Conservation (phyloP, 2,888 invertebrate genomes). For the Xiphydria camelus region DNA sequence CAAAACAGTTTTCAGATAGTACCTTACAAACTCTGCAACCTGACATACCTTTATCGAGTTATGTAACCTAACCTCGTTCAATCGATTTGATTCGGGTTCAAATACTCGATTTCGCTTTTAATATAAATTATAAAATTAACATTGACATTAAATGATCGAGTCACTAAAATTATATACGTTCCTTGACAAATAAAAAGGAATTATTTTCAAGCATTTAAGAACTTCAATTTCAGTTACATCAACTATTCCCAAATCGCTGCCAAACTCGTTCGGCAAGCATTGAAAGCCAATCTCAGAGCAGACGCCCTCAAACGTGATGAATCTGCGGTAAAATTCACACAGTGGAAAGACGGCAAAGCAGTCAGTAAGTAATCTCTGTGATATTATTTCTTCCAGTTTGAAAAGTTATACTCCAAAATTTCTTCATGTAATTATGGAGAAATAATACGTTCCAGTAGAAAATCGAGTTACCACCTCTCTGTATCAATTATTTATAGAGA, state of each 20-base stretch:
- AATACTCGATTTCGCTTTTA: background rate
- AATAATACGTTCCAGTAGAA: too few relatives aligned
- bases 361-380: constrained; percentile 68
- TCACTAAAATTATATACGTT: background rate
- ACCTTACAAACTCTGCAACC: too few relatives aligned
- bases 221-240: too few relatives aligned
- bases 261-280: constrained; percentile 73
- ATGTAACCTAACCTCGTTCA: constrained; percentile 16
- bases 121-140: too few relatives aligned
- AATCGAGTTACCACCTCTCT: too few relatives aligned
- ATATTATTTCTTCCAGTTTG: too few relatives aligned
- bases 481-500: too few relatives aligned
- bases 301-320: constrained; percentile 79
- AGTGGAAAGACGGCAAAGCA: constrained; percentile 89
- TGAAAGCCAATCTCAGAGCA: constrained; percentile 74
- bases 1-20: constrained; percentile 7
- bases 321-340: constrained; percentile 78
- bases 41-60: constrained; percentile 7
- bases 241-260: constrained; percentile 96
- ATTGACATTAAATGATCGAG: too few relatives aligned
- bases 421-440: too few relatives aligned
- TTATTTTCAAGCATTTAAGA: background rate
- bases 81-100: background rate
- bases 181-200: background rate
- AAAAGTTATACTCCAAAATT: too few relatives aligned